Evolutionary conservation across 1,140 invertebrate genomes (phyloP).

Genomic region (Apis cerana): DNA sequence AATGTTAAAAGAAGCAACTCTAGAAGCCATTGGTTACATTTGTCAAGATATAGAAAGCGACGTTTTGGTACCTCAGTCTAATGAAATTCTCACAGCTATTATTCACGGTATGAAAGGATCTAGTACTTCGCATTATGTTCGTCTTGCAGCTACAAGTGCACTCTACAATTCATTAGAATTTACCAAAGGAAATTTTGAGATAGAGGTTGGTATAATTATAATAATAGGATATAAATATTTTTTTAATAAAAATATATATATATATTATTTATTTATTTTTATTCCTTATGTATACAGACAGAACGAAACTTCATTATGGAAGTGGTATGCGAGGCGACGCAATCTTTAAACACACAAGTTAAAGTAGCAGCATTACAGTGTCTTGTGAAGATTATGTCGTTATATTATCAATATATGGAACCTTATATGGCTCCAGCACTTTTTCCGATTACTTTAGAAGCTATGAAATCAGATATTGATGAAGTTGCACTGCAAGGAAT

Average conservation of each 20-base stretch:
- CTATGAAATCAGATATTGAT: conserved; percentile 98
- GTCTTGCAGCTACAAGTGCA: conserved; percentile 97
- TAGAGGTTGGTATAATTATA: conserved; percentile 85
- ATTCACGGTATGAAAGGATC: conserved; percentile 97
- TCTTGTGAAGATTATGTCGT: conserved; percentile 98
- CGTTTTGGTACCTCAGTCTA: conserved; percentile 94
- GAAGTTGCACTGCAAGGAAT: conserved; percentile 99
- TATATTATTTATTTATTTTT: not conserved
- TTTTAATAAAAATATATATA: not conserved
- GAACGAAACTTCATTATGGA: conserved; percentile 99
- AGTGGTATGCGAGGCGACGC: conserved; percentile 96
- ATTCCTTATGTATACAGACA: conserved; percentile 79
- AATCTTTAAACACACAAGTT: conserved; percentile 92
- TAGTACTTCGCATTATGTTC: conserved; percentile 91
- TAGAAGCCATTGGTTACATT: conserved; percentile 97
- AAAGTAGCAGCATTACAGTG: conserved; percentile 98
- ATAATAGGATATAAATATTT: not conserved
- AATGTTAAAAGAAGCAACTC: conserved; percentile 96
- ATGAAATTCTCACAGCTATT: conserved; percentile 98
- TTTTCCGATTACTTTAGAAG: conserved; percentile 99
- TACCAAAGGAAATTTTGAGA: conserved; percentile 99
- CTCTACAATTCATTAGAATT: conserved; percentile 99
- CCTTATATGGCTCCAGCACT: conserved; percentile 98
- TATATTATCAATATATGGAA: conserved; percentile 99
- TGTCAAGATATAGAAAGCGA: conserved; percentile 94